phyloP scores from a whole-genome alignment of 2,797 vertebrate species.

The Balearica regulorum region DNA sequence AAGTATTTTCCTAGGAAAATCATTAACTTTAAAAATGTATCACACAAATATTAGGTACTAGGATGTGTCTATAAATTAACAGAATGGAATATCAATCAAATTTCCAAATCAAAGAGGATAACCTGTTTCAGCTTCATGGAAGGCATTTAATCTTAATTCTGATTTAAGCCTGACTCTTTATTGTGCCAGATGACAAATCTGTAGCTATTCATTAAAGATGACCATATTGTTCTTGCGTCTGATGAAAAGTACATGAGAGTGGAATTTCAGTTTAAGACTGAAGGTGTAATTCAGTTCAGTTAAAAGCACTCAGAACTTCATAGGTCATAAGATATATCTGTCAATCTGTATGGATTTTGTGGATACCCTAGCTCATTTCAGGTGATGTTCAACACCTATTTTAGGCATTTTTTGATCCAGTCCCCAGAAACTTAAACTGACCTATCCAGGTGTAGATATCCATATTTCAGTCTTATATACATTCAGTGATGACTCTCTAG shows the following conservation, averaged over 20 bases:
- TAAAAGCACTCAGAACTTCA: background rate
- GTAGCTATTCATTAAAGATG: background rate
- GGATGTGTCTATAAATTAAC: background rate
- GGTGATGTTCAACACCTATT: background rate
- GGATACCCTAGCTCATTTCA: background rate
- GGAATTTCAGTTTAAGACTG: background rate
- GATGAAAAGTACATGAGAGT: background rate
- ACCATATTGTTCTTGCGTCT: background rate
- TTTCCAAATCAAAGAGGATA: background rate
- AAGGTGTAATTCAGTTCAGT: background rate
- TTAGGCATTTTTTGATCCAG: background rate
- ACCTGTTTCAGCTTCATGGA: background rate
- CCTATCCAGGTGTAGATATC: background rate
- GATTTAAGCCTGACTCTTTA: background rate
- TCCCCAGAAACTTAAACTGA: background rate
- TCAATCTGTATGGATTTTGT: background rate
- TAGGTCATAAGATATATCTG: background rate
- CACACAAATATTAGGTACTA: background rate
- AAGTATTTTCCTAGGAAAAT: background rate
- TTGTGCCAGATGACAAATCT: background rate
- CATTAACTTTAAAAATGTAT: background rate
- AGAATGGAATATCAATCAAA: background rate
- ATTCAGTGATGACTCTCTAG: background rate
- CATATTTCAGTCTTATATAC: background rate
- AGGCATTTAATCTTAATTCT: background rate